Evolutionary conservation across 2,113 vertebrate genomes (phyloP).

Genomic region (Semicossyphus pulcher): DNA sequence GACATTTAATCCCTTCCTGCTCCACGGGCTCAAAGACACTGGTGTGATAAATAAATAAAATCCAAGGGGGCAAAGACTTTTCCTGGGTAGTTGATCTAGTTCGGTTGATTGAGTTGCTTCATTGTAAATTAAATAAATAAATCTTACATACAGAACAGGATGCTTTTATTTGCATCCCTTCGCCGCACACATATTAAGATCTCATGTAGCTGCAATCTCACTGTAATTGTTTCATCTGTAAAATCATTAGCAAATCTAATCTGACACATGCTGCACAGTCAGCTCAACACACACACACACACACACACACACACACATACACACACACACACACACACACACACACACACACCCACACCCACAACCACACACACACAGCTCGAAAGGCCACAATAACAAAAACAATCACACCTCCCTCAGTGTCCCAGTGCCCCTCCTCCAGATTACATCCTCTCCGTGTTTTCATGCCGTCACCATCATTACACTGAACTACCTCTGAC

Average conservation of each 20-base stretch:
- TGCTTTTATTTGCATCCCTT: background rate
- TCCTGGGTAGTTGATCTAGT: background rate
- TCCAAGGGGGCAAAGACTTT: background rate
- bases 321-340: conserved; percentile 1
- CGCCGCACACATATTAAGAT: background rate
- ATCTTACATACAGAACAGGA: background rate
- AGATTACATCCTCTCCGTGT: conserved; percentile 48
- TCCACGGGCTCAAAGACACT: background rate
- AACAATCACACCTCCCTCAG: background rate
- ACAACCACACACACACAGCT: conserved; percentile 15
- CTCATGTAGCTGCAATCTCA: background rate
- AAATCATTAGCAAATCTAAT: background rate
- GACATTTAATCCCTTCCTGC: background rate
- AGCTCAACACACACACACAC: background rate
- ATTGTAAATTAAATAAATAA: background rate
- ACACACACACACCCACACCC: background rate
- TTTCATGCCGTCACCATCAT: conserved; percentile 46
- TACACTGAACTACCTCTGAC: conserved; percentile 58
- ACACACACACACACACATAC: conserved; percentile 4
- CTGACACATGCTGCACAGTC: no score
- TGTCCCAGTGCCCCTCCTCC: conserved; percentile 11
- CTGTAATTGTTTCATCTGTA: background rate
- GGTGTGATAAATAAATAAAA: background rate
- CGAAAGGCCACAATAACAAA: conserved; percentile 1
- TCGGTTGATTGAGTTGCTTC: background rate